A percentile compares a stretch with the other conserved stretches of the same genome.
Evolutionary conservation across 2,113 vertebrate species (phyloP).

Genomic region (Irena cyanogastra): DNA sequence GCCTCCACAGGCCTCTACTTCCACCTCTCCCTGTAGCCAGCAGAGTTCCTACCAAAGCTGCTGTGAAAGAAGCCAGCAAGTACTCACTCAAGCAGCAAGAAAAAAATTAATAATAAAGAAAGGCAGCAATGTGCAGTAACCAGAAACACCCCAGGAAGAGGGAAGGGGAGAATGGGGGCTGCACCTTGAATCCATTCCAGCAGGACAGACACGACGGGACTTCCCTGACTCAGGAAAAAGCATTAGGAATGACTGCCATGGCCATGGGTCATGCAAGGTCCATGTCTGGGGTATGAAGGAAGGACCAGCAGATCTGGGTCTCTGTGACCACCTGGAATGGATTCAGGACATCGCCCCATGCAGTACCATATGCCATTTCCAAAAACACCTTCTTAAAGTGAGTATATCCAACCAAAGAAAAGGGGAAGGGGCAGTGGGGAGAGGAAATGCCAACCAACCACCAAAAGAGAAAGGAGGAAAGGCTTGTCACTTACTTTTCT

Average conservation of each 20-base stretch:
- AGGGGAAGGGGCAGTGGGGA: constrained; percentile 9
- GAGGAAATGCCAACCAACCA: constrained; percentile 40
- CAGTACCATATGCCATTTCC: constrained; percentile 21
- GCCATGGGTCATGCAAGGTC: constrained; percentile 38
- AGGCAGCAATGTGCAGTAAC: constrained; percentile 37
- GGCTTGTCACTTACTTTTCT: constrained; percentile 90
- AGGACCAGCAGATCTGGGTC: background rate
- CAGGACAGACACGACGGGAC: background rate
- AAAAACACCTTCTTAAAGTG: constrained; percentile 16
- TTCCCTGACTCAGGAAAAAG: constrained; percentile 18
- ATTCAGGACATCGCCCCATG: constrained; percentile 46
- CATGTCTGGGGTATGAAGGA: constrained; percentile 36
- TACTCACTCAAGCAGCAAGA: constrained; percentile 55
- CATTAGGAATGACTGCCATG: constrained; percentile 36
- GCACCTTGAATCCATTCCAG: constrained; percentile 46
- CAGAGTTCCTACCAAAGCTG: constrained; percentile 47
- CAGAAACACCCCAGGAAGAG: constrained; percentile 48
- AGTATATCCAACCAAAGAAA: constrained; percentile 34
- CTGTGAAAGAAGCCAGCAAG: constrained; percentile 63
- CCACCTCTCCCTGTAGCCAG: constrained; percentile 2
- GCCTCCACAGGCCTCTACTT: background rate
- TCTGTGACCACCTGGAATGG: constrained; percentile 59
- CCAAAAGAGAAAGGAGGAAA: constrained; percentile 37
- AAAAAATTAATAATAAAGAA: constrained; percentile 51
- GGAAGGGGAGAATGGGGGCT: constrained; percentile 11